Conservation (phyloP, 2,113 vertebrate species). For the Cryptoleucopteryx plumbea region DNA sequence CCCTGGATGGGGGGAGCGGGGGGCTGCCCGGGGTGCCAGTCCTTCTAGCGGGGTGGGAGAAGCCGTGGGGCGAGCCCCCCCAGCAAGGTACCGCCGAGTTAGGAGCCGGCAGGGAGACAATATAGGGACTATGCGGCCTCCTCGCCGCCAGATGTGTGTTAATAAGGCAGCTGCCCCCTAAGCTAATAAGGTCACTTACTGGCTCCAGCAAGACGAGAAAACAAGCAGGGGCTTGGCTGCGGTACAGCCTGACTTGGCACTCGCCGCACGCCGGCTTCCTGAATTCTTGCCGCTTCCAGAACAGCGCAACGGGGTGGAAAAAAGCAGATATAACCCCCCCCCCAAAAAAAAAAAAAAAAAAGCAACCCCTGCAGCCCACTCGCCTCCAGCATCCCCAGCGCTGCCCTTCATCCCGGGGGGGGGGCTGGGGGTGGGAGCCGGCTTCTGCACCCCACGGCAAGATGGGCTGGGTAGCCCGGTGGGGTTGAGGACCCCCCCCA, state of each 20-base stretch:
- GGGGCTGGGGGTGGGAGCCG: too few relatives aligned
- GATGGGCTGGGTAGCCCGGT: too few relatives aligned
- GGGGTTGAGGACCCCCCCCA: too few relatives aligned
- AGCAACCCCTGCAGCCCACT: too few relatives aligned
- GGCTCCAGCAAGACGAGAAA: slow-evolving; percentile 98
- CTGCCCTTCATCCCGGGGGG: too few relatives aligned
- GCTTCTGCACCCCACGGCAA: too few relatives aligned
- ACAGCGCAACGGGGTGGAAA: slow-evolving; percentile 48
- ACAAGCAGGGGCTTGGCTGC: slow-evolving; percentile 92
- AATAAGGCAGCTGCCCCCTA: slow-evolving; percentile 94
- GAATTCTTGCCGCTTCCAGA: slow-evolving; percentile 72
- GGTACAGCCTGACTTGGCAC: slow-evolving; percentile 90
- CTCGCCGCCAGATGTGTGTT: slow-evolving; percentile 94
- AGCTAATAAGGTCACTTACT: slow-evolving; percentile 98
- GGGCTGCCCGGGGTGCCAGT: background rate
- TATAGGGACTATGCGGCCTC: slow-evolving; percentile 83
- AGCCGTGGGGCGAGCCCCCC: slow-evolving; percentile 74
- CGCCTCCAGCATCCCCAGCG: too few relatives aligned
- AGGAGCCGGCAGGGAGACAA: slow-evolving; percentile 85
- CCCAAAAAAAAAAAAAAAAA: too few relatives aligned
- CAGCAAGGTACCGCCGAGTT: slow-evolving; percentile 87
- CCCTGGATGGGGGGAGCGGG: rapidly evolving
- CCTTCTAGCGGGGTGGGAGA: background rate
- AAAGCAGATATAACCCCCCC: slow-evolving; percentile 5
- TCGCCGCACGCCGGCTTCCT: slow-evolving; percentile 83